Evolutionary conservation across 2,888 invertebrate species (phyloP).

Genomic region (Drosophila prolongata): DNA sequence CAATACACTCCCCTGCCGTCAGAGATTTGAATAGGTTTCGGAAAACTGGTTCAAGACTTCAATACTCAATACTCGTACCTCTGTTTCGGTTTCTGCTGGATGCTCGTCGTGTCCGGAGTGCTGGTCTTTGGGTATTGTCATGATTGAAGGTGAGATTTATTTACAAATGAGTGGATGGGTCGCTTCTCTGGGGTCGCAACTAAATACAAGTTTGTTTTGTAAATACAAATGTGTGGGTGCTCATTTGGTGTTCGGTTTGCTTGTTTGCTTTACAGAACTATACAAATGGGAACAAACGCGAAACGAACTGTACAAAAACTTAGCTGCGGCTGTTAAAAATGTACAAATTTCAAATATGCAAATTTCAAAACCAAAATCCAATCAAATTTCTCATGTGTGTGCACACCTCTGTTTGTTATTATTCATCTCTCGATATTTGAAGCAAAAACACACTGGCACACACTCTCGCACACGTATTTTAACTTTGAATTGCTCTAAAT

Average conservation of each 20-base stretch:
- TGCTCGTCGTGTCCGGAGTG: constrained; percentile 21
- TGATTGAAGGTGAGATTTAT: constrained; percentile 70
- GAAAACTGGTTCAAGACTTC: constrained; percentile 32
- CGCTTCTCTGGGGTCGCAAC: constrained; percentile 45
- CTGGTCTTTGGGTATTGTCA: constrained; percentile 36
- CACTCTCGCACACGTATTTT: constrained; percentile 37
- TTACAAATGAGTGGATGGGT: constrained; percentile 68
- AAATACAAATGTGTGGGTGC: constrained; percentile 56
- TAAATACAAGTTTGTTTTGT: constrained; percentile 50
- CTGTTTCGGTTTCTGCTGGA: constrained; percentile 2
- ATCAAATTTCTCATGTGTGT: constrained; percentile 58
- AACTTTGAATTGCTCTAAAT: constrained; percentile 51
- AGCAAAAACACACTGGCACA: constrained; percentile 30
- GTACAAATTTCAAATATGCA: constrained; percentile 64
- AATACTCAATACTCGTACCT: constrained; percentile 7
- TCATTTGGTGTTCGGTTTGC: constrained; percentile 53
- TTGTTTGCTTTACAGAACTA: constrained; percentile 44
- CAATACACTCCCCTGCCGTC: constrained; percentile 29
- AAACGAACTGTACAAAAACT: constrained; percentile 64
- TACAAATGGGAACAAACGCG: constrained; percentile 50
- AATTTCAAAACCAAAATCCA: constrained; percentile 62
- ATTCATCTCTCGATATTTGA: constrained; percentile 34
- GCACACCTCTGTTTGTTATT: constrained; percentile 38
- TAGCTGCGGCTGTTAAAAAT: constrained; percentile 47
- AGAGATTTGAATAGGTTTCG: constrained; percentile 23